Evolutionary conservation across 2,113 vertebrate genomes (phyloP).

Genomic region (Mormoops blainvillei): DNA sequence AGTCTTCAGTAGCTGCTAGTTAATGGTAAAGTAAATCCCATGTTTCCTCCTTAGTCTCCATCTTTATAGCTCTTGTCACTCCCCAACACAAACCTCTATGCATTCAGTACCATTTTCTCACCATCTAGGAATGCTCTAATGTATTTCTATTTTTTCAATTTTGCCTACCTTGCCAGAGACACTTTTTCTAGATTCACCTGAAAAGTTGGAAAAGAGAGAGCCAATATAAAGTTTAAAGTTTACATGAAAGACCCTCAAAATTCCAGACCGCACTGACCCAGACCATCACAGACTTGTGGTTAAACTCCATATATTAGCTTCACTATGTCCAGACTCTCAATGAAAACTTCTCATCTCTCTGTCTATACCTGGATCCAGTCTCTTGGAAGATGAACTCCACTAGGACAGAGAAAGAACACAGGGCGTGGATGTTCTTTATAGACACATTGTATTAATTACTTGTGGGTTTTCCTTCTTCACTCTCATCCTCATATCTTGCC

Average conservation of each 20-base stretch:
- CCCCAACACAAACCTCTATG: background rate
- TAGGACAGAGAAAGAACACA: background rate
- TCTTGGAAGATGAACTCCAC: background rate
- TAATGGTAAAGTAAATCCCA: background rate
- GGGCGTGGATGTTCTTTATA: fast-evolving
- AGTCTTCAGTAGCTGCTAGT: background rate
- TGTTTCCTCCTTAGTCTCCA: background rate
- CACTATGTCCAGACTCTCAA: background rate
- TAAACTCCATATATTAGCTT: background rate
- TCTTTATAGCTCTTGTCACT: background rate
- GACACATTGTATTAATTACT: background rate
- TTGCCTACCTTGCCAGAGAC: background rate
- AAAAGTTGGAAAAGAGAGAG: background rate
- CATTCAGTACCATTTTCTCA: background rate
- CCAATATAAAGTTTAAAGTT: background rate
- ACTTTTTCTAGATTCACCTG: background rate
- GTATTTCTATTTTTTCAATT: background rate
- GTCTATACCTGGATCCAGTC: background rate
- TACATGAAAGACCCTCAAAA: background rate
- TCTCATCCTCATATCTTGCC: background rate
- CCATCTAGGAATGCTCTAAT: background rate
- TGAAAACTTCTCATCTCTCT: background rate
- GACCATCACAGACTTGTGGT: background rate
- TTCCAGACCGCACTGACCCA: background rate
- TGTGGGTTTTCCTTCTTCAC: background rate